Base-by-base conservation (phyloP, 2,113 vertebrate species). In the Mellivora capensis region DNA sequence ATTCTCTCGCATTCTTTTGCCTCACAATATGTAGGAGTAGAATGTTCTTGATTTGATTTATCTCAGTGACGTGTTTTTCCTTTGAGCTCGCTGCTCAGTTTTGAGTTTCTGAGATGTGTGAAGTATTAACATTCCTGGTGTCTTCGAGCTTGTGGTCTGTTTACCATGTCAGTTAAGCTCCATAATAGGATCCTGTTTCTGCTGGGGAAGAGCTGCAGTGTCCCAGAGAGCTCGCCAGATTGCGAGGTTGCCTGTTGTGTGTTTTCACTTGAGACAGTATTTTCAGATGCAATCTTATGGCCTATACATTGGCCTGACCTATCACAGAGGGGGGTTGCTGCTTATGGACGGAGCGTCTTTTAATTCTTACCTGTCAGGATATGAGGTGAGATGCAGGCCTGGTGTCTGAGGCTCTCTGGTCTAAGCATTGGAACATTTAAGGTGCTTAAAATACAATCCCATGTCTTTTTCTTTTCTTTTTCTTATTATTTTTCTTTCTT, bases 271-370 rank as follows among this genome's bases (percentile, higher is more conserved):
- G 52, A 37, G 74, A 57, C 90, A 61, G 21, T 69, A 93, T 34
- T 23, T 96, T 93, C 77, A 91, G 34, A 69, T 94, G 87, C 93
- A 94, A 93, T 87, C 54, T 90, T 96, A 94, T 44, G 86, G 71
- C 23, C 10, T 74, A 29, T 59, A 92, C 96, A 90, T 34, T 83
- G 0, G 0, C 21, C 62, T 88, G 37, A 0, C 21, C 57, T 88
- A 31, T 64, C 72, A 6, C 95, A 25, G 57, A 10, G 1, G n/a
- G 64, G 39, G 8, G 7, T 34, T 82, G 0, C 0, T 67, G 39
- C 54, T 97, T 29, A 10, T 94, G 86, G 49, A 89, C 71, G 31
- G 29, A 71, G 44, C 17, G 0, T 29, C 27, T 8, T 52, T 5
- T 74, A 21, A 11, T 96, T 93, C 49, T 74, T 84, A 52, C 67